phyloP scores from a whole-genome alignment of 2,113 vertebrate genomes.

The Fukomys damarensis region DNA sequence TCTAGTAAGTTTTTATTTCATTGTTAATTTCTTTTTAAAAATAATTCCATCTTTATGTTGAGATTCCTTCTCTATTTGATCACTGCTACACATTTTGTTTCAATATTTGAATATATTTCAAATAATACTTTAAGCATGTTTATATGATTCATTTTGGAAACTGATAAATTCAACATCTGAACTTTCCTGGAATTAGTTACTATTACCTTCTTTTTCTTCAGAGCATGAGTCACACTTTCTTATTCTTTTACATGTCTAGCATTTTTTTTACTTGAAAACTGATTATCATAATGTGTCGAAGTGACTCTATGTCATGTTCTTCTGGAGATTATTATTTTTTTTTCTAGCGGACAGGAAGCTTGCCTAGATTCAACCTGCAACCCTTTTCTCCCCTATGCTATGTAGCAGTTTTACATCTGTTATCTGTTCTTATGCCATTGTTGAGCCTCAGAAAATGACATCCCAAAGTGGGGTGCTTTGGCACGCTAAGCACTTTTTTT shows the following conservation, averaged over 20 bases:
- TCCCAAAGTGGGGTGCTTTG: neutral
- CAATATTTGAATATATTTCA: neutral
- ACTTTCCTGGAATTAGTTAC: neutral
- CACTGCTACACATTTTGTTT: neutral
- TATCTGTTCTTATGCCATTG: neutral
- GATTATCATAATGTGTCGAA: neutral
- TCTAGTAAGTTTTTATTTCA: neutral
- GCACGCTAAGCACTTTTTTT: neutral
- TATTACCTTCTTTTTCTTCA: neutral
- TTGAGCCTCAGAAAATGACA: neutral
- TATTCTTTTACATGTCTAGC: neutral
- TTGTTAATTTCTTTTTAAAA: neutral
- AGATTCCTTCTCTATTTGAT: neutral
- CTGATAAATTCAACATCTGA: slow-evolving; percentile 4
- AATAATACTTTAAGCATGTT: neutral
- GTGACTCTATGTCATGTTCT: neutral
- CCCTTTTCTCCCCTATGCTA: neutral
- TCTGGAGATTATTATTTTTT: neutral
- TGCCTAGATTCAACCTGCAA: neutral
- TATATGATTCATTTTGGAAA: neutral
- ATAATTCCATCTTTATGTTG: neutral
- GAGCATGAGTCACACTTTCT: neutral
- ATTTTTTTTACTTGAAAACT: slow-evolving; percentile 19
- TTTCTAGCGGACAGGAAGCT: neutral
- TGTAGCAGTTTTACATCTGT: neutral